A percentile compares a stretch with the other conserved stretches of the same genome.
Evolutionary conservation across 2,113 vertebrate genomes (phyloP).

Genomic region (Elephantulus edwardii): DNA sequence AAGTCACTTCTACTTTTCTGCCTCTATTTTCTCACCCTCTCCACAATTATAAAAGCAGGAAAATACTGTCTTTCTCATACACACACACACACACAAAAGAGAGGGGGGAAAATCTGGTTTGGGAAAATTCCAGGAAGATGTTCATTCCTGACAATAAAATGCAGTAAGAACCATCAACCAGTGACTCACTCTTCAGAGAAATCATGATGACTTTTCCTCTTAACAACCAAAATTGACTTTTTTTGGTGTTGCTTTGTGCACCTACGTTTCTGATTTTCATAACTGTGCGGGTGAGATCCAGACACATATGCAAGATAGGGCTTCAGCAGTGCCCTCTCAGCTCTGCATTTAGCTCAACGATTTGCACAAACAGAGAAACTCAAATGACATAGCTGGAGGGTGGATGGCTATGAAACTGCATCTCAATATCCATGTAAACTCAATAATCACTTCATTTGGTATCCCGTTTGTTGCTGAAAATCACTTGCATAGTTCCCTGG

Average conservation of each 20-base stretch:
- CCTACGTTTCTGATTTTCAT: constrained; percentile 11
- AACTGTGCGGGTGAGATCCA: neutral
- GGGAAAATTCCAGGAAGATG: constrained; percentile 73
- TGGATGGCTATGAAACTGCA: neutral
- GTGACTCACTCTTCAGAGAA: constrained; percentile 54
- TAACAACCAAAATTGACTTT: constrained; percentile 15
- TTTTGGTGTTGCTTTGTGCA: neutral
- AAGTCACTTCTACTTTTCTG: constrained; percentile 59
- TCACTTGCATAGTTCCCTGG: neutral
- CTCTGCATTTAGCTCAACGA: fast-evolving
- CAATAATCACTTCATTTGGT: neutral
- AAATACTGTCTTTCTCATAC: constrained; percentile 61
- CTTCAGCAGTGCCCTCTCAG: neutral
- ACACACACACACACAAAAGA: neutral
- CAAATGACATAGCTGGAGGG: neutral
- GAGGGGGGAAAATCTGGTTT: neutral
- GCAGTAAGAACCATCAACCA: neutral
- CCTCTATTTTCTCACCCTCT: constrained; percentile 61
- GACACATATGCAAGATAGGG: neutral
- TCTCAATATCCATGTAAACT: neutral
- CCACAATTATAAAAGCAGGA: constrained; percentile 50
- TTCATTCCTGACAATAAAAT: constrained; percentile 57
- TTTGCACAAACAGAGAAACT: fast-evolving
- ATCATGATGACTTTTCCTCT: constrained; percentile 15
- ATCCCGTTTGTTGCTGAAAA: neutral